Percentiles rank a stretch among this genome's conserved stretches.
phyloP scores from a whole-genome alignment of 2,797 vertebrate species.

The Schizopygopsis pylzovi region DNA sequence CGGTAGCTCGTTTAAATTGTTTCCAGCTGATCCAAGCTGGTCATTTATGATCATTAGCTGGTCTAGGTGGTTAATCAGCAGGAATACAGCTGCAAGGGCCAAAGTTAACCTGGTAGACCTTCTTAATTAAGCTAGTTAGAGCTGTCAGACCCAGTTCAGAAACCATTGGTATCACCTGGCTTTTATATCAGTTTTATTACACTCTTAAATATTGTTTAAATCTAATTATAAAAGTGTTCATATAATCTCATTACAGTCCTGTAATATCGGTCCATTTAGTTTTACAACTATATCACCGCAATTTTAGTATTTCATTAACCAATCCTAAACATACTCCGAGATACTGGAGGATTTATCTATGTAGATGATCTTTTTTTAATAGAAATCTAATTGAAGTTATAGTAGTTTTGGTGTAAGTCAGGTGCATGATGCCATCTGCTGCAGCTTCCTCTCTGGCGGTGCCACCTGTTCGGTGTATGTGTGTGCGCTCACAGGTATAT shows the following conservation, averaged over 20 bases:
- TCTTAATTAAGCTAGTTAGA: not conserved
- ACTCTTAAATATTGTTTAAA: not conserved
- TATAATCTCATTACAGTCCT: not conserved
- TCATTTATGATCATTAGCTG: not conserved
- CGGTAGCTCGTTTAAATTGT: not conserved
- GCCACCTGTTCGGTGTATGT: conserved; percentile 43
- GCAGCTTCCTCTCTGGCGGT: conserved; percentile 26
- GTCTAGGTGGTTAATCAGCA: not conserved
- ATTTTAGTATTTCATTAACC: not conserved
- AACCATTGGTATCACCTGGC: not conserved
- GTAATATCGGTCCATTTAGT: not conserved
- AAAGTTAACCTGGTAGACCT: not conserved
- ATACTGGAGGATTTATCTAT: conserved; percentile 6
- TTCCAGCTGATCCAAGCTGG: not conserved
- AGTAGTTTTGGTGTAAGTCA: conserved; percentile 35
- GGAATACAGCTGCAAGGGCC: not conserved
- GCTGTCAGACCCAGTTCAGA: not conserved
- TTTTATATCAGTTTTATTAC: not conserved
- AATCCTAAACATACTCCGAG: not conserved
- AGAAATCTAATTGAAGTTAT: conserved; percentile 35
- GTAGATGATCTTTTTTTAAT: conserved; percentile 35
- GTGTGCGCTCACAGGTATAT: conserved; percentile 1
- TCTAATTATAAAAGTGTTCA: not conserved
- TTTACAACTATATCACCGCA: not conserved
- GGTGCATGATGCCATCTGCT: conserved; percentile 39